Percentiles rank a stretch among this genome's conserved stretches.
These are phyloP conservation scores for Dasypus novemcinctus DNA, from an alignment of 2,113 vertebrate genomes.

Conservation along the genomic window DNA sequence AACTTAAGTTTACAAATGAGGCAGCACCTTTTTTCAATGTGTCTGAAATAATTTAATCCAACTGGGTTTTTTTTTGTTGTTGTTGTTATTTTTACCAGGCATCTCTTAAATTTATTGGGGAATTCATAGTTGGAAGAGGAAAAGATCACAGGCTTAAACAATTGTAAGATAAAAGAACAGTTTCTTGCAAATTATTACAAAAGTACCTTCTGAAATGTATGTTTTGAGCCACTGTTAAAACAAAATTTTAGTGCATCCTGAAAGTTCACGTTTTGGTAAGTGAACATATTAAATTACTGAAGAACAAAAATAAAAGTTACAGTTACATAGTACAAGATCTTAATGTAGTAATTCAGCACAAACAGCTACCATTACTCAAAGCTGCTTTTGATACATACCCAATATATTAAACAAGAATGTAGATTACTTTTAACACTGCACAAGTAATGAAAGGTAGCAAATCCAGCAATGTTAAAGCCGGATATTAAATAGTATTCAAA, in stretches of 20 bases:
- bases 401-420: conserved; percentile 79
- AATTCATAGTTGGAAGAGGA: too few species aligned
- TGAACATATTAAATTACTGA: conserved; percentile 85
- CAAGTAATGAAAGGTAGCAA: conserved; percentile 83
- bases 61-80: too few species aligned
- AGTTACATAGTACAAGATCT: conserved; percentile 84
- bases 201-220: too few species aligned
- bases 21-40: neutral
- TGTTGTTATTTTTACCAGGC: too few species aligned
- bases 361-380: conserved; percentile 80
- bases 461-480: conserved; percentile 79
- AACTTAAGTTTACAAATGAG: neutral
- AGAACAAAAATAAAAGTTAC: conserved; percentile 83
- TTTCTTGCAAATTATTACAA: too few species aligned
- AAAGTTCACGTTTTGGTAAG: conserved; percentile 86
- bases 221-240: too few species aligned
- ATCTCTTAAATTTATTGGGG: conserved; percentile 63
- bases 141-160: too few species aligned
- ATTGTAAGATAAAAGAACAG: neutral
- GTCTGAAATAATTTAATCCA: too few species aligned
- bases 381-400: conserved; percentile 81
- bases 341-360: conserved; percentile 78
- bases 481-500: conserved; percentile 86
- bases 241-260: conserved; percentile 67
- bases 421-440: conserved; percentile 85